Base-by-base conservation (phyloP, 2,888 invertebrate genomes). In the Dicyrtomina minuta region DNA sequence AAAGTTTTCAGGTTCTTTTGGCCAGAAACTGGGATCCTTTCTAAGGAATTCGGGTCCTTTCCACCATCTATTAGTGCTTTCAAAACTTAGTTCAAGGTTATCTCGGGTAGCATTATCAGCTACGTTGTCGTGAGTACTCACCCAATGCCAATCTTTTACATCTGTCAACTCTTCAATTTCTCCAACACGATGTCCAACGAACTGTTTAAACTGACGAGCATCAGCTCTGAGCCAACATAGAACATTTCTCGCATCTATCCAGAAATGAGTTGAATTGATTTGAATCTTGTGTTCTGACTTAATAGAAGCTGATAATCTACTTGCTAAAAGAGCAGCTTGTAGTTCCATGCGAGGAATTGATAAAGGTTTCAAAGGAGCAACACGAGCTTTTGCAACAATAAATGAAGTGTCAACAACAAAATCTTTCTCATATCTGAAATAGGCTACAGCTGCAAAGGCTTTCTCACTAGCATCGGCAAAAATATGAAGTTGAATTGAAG, bases 61-160 rank as follows among this genome's bases (percentile, higher is more conserved):
- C 53, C 74, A 66, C 78, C 78, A 79, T 41, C 65, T 26, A 13
- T 58, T 68, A 1, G 22, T 20, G 0, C 27, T 13, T 22, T 61
- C 70, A 15, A 70, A 64, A 8, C 70, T 64, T 12, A 5, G 1
- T 12, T 4, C 13, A 12, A 43, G 41, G 1, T 1, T 24, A 10
- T 74, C 74, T n/a, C 76, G 44, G 4, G 77, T 76, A 5, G 73
- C 72, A 13, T 74, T 70, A 60, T 79, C 78, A 4, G 78, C 76
- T 1, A 74, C 74, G 44, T 79, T 79, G 4, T 62, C 15, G 2
- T n/a, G 22, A 10, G 76, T 75, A 6, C 74, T 74, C 12, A 79
- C 59, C 74, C 77, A 76, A 2, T 55, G 6, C 77, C 79, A 79
- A 2, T 51, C 51, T 5, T 33, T 33, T 33, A 33, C n/a, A n/a